These are phyloP conservation scores for Dasyurus viverrinus DNA, from an alignment of 2,113 vertebrate genomes.

Conservation along the genomic window DNA sequence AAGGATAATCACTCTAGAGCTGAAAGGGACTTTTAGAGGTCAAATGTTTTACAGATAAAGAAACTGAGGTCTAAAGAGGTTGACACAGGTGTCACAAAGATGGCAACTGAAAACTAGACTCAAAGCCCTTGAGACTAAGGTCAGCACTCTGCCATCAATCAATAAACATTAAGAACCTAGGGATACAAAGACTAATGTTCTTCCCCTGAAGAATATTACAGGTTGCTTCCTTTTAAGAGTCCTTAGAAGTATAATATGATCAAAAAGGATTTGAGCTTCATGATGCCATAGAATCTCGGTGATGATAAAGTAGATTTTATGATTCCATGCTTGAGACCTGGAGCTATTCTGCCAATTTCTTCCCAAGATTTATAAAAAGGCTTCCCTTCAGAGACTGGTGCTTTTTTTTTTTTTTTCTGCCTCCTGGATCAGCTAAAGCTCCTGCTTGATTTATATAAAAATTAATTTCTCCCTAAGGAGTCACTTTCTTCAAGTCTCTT, in stretches of 20 bases:
- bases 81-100: not conserved
- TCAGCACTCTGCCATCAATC: not conserved
- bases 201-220: not conserved
- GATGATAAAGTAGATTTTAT: slow-evolving; percentile 11
- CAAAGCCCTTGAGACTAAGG: not conserved
- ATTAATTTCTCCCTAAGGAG: not conserved
- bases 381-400: not conserved
- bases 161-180: not conserved
- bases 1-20: not conserved
- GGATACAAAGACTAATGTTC: not conserved
- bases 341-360: not conserved
- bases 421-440: not conserved
- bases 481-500: slow-evolving; percentile 5
- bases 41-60: not conserved
- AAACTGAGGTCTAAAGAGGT: not conserved
- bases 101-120: not conserved
- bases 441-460: slow-evolving; percentile 16
- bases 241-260: not conserved
- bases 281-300: not conserved
- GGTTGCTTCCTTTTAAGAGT: not conserved
- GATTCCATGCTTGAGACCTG: not conserved
- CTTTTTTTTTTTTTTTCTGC: not conserved
- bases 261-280: not conserved
- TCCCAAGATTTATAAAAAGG: slow-evolving; percentile 13
- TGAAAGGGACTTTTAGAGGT: not conserved